Conservation (phyloP, 2,888 invertebrate genomes). For the Melanostoma mellinum region DNA sequence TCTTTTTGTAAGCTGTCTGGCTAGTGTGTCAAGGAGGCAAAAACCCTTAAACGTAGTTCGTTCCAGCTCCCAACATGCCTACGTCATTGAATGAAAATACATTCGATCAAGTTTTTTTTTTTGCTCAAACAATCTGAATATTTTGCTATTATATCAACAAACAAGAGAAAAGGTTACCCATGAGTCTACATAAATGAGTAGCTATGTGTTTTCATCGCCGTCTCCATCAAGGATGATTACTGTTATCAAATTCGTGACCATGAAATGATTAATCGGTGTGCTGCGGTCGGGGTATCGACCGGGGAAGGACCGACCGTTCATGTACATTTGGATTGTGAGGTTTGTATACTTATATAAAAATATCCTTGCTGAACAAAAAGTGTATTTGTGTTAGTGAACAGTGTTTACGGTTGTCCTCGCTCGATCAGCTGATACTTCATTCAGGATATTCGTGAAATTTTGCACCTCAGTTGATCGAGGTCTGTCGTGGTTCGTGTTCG, state of each 20-base stretch:
- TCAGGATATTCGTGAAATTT: conserved; percentile 26
- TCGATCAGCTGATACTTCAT: conserved; percentile 60
- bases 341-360: not conserved
- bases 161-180: conserved; percentile 18
- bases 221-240: not conserved
- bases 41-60: conserved; percentile 55
- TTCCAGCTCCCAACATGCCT: not conserved
- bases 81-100: conserved; percentile 32
- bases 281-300: no score
- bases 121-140: no score
- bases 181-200: conserved; percentile 6
- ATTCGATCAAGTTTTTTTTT: conserved; percentile 77
- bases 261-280: not conserved
- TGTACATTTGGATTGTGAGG: no score
- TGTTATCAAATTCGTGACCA: conserved; percentile 18
- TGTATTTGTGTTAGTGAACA: conserved; percentile 18
- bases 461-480: conserved; percentile 48
- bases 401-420: conserved; percentile 25
- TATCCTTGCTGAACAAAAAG: not conserved
- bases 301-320: no score
- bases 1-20: conserved; percentile 73
- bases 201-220: no score
- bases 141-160: not conserved
- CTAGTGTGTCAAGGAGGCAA: conserved; percentile 74
- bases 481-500: conserved; percentile 18